phyloP scores from a whole-genome alignment of 2,797 vertebrate species.

The Phaenicophaeus curvirostris region DNA sequence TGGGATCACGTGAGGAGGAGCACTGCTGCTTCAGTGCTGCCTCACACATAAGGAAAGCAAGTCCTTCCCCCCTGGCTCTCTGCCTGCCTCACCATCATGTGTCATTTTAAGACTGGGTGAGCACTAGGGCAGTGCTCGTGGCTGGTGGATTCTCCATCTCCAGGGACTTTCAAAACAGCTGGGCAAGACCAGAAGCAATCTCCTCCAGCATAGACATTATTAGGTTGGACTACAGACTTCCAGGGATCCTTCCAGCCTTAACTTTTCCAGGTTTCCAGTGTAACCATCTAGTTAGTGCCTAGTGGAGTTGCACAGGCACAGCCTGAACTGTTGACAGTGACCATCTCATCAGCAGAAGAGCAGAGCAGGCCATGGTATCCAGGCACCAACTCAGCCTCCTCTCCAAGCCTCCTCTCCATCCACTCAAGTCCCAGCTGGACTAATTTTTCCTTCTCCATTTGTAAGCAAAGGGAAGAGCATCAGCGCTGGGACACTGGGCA shows the following conservation, averaged over 20 bases:
- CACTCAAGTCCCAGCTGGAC: not conserved
- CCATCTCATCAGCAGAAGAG: not conserved
- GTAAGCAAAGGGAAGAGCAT: not conserved
- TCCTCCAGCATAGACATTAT: not conserved
- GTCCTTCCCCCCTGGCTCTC: not conserved
- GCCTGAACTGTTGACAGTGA: not conserved
- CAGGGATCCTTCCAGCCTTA: not conserved
- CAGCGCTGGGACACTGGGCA: fast-evolving
- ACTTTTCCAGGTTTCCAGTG: not conserved
- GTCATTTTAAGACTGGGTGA: not conserved
- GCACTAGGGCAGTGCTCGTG: not conserved
- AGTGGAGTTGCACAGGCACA: not conserved
- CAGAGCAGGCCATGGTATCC: not conserved
- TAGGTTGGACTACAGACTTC: not conserved
- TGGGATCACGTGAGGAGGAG: fast-evolving
- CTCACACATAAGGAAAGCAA: not conserved
- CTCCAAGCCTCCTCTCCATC: not conserved
- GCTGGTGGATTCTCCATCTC: not conserved
- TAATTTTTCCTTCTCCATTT: not conserved
- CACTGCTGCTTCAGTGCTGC: not conserved
- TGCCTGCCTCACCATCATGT: not conserved
- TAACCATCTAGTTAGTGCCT: not conserved
- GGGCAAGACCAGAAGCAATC: not conserved
- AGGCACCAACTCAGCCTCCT: not conserved
- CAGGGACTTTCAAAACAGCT: not conserved